phyloP scores from a whole-genome alignment of 35 echinoderm and acorn worm species.

The Hemicentrotus pulcherrimus region DNA sequence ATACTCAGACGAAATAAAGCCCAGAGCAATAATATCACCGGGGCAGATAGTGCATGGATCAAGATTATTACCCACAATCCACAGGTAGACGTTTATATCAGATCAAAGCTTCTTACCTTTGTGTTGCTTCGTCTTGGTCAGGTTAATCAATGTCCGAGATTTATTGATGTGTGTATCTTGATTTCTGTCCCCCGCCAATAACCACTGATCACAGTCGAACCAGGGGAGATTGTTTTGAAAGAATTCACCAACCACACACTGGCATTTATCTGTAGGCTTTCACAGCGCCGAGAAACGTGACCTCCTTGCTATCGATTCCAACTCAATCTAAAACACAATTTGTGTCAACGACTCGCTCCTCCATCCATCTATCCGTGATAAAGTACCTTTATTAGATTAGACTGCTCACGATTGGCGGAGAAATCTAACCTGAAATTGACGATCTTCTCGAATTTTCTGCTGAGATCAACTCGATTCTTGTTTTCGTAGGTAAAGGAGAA shows the following conservation, averaged over 20 bases:
- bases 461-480: neutral
- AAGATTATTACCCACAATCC: too few species aligned
- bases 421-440: neutral
- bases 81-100: neutral
- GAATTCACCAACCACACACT: neutral
- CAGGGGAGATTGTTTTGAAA: neutral
- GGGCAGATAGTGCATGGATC: too few species aligned
- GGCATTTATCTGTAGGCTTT: neutral
- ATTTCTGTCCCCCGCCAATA: neutral
- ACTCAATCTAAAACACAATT: neutral
- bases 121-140: neutral
- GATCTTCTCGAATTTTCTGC: neutral
- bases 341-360: neutral
- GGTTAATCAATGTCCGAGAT: neutral
- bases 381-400: neutral
- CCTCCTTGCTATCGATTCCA: neutral
- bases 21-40: too few species aligned
- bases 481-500: neutral
- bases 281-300: neutral
- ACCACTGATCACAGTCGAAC: neutral
- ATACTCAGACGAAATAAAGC: too few species aligned
- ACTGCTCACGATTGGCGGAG: neutral
- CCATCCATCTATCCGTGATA: neutral
- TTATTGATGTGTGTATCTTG: neutral
- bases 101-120: neutral